Conservation (phyloP, 2,888 invertebrate species). For the Hipparchia sbordonii region DNA sequence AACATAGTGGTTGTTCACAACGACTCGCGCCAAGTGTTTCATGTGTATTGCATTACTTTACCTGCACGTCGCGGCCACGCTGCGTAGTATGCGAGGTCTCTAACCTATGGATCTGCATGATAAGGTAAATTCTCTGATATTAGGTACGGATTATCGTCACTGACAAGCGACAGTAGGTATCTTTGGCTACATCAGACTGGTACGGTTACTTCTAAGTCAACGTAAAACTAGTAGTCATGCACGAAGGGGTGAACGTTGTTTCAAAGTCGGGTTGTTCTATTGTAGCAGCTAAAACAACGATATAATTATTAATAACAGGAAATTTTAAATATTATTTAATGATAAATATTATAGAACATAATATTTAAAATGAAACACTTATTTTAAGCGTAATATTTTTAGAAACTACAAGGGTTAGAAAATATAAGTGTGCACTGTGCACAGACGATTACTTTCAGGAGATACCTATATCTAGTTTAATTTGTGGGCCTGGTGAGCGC, state of each 20-base stretch:
- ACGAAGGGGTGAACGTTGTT: conserved; percentile 64
- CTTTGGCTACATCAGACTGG: conserved; percentile 56
- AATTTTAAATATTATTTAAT: not conserved
- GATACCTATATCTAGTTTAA: too few relatives aligned
- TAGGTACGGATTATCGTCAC: conserved; percentile 44
- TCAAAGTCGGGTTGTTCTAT: conserved; percentile 91
- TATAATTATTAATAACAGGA: conserved; percentile 51
- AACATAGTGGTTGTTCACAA: too few relatives aligned
- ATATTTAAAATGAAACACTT: not conserved
- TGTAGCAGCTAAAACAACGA: conserved; percentile 89
- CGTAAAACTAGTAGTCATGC: conserved; percentile 58
- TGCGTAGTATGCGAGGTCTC: too few relatives aligned
- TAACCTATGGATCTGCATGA: too few relatives aligned
- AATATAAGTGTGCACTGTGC: not conserved
- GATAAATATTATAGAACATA: not conserved
- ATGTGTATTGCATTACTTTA: too few relatives aligned
- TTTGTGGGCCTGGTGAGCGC: too few relatives aligned
- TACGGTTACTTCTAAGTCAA: conserved; percentile 52
- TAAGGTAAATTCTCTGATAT: conserved; percentile 18
- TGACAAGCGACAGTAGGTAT: conserved; percentile 31
- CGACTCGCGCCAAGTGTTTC: too few relatives aligned
- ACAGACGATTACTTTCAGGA: not conserved
- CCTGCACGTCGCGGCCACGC: too few relatives aligned
- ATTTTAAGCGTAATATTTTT: conserved; percentile 13
- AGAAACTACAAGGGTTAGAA: not conserved